phyloP scores from a whole-genome alignment of 1,140 invertebrate genomes.

The Bombus sylvicola region DNA sequence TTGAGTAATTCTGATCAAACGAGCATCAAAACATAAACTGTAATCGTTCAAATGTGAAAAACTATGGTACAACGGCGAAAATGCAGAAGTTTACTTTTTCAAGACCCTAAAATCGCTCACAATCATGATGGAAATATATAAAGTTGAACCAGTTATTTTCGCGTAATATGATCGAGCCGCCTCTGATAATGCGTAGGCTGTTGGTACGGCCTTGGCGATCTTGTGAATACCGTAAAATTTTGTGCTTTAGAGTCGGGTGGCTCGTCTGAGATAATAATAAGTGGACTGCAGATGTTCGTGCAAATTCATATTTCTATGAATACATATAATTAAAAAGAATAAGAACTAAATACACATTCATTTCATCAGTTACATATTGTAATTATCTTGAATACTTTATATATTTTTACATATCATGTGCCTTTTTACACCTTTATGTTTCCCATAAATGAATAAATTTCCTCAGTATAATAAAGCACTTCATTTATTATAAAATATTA shows the following conservation, averaged over 20 bases:
- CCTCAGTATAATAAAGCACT: background rate
- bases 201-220: slow-evolving; percentile 22
- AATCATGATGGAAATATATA: slow-evolving; percentile 10
- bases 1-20: background rate
- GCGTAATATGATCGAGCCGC: slow-evolving; percentile 7
- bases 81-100: background rate
- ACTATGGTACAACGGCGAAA: background rate
- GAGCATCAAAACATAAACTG: too few relatives aligned
- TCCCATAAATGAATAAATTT: background rate
- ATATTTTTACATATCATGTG: too few relatives aligned
- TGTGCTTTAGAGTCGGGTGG: background rate
- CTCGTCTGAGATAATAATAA: background rate
- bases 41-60: background rate
- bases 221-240: slow-evolving; percentile 27
- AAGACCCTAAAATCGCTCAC: background rate
- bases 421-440: background rate
- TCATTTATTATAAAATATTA: background rate
- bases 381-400: too few relatives aligned
- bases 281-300: background rate
- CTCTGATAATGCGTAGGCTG: slow-evolving; percentile 34
- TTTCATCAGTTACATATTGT: too few relatives aligned
- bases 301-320: background rate
- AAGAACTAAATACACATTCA: background rate
- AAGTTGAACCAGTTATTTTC: slow-evolving; percentile 57
- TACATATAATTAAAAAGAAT: background rate